phyloP scores from a whole-genome alignment of 30 jellyfish, hydroid and myxozoan genomes.

The Hydractinia echinata region DNA sequence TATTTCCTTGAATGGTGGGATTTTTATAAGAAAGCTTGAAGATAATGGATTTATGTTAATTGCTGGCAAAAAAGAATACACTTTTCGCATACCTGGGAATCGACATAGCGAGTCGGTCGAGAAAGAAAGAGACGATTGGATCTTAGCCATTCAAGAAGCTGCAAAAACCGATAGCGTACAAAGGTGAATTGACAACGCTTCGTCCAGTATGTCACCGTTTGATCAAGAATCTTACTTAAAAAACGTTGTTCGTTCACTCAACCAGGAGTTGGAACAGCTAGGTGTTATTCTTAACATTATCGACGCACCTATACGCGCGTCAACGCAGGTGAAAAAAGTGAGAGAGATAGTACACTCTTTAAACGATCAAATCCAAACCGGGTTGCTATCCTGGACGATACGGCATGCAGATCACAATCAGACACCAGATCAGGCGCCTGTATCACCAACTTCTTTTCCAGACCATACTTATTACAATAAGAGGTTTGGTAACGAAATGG shows the following conservation, averaged over 20 bases:
- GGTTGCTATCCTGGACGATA: slow-evolving; percentile 84
- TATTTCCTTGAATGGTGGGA: slow-evolving; percentile 44
- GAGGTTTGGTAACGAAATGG: not conserved
- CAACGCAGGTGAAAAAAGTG: slow-evolving; percentile 78
- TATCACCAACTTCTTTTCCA: not conserved
- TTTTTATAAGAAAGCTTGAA: slow-evolving; percentile 57
- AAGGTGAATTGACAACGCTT: slow-evolving; percentile 21
- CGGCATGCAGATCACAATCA: slow-evolving; percentile 4
- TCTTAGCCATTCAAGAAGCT: slow-evolving; percentile 85
- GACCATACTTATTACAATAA: not conserved
- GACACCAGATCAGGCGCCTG: not conserved
- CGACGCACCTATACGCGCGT: slow-evolving; percentile 94
- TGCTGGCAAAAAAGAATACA: slow-evolving; percentile 58
- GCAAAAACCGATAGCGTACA: slow-evolving; percentile 44
- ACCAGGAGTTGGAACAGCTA: slow-evolving; percentile 81
- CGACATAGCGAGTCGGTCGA: slow-evolving; percentile 34
- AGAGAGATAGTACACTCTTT: slow-evolving; percentile 65
- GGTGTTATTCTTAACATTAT: slow-evolving; percentile 65
- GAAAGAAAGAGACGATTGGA: slow-evolving; percentile 76
- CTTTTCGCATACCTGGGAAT: slow-evolving; percentile 50
- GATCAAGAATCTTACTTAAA: slow-evolving; percentile 76
- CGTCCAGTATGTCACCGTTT: not conserved
- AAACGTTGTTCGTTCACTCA: slow-evolving; percentile 58
- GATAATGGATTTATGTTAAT: slow-evolving; percentile 59
- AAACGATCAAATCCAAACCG: slow-evolving; percentile 75